These are phyloP conservation scores for Contarinia nasturtii DNA, from an alignment of 1,140 invertebrate genomes.

Conservation along the genomic window DNA sequence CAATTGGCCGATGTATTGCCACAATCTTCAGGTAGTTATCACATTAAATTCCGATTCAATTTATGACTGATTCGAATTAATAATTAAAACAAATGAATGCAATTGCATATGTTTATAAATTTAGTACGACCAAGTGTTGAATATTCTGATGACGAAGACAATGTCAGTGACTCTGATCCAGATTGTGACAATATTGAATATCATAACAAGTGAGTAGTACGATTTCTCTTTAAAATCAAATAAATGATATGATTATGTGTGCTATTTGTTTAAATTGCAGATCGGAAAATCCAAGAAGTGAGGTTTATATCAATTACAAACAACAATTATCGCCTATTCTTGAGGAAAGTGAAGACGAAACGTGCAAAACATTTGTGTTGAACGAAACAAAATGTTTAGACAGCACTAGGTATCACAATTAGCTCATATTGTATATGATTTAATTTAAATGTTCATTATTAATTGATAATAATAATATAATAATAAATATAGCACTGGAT, in stretches of 20 bases:
- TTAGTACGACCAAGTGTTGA: not conserved
- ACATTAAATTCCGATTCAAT: too few species aligned
- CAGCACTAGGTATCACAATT: constrained; percentile 5
- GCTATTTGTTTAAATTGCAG: too few species aligned
- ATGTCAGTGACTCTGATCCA: not conserved
- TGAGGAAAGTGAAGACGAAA: constrained; percentile 6
- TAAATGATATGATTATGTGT: too few species aligned
- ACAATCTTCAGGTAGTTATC: constrained; percentile 2
- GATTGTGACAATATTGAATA: not conserved
- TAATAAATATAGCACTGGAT: constrained; percentile 2
- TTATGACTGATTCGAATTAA: too few species aligned
- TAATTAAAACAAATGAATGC: too few species aligned
- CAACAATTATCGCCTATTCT: constrained; percentile 4
- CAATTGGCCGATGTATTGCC: constrained; percentile 5
- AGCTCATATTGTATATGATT: too few species aligned
- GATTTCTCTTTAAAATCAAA: too few species aligned
- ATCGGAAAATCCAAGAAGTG: not conserved
- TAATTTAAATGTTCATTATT: too few species aligned
- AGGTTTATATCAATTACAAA: constrained; percentile 5
- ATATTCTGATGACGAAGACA: constrained; percentile 3
- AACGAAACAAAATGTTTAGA: constrained; percentile 5
- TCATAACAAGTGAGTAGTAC: too few species aligned
- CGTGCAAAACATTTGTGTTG: constrained; percentile 4
- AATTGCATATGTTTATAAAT: too few species aligned
- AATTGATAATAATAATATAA: not conserved